Conservation (phyloP, 2,113 vertebrate genomes). For the Nothobranchius kuhntae region DNA sequence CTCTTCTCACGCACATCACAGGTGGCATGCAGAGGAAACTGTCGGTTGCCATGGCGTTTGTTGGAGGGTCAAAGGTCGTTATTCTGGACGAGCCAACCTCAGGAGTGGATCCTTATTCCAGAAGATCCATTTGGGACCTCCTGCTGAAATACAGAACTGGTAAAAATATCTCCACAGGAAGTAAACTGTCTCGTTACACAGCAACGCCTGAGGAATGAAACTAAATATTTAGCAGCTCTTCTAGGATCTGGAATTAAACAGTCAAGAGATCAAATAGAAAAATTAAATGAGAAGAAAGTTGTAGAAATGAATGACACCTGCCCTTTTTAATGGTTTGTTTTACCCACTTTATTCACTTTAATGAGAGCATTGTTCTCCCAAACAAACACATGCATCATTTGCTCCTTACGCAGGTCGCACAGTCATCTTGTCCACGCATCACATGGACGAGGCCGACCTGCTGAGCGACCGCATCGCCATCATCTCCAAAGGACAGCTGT, state of each 20-base stretch:
- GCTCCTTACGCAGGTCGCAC: constrained; percentile 84
- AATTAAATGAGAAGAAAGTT: constrained; percentile 8
- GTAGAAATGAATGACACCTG: no score
- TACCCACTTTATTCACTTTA: no score
- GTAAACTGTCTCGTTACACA: no score
- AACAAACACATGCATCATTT: neutral
- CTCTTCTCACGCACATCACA: constrained; percentile 27
- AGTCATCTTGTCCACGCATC: constrained; percentile 95
- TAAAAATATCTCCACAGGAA: constrained; percentile 40
- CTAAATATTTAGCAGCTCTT: constrained; percentile 10
- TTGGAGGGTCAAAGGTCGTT: constrained; percentile 85
- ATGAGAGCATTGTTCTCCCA: no score
- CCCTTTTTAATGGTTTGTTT: no score
- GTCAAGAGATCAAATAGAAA: constrained; percentile 51
- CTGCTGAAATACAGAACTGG: constrained; percentile 86
- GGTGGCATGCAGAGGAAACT: constrained; percentile 91
- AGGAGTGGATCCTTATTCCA: constrained; percentile 91
- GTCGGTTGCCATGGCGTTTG: constrained; percentile 90
- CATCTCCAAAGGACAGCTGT: constrained; percentile 90
- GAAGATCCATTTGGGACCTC: constrained; percentile 89
- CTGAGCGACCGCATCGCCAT: constrained; percentile 95
- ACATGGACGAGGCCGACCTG: constrained; percentile 98
- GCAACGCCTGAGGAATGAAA: constrained; percentile 6
- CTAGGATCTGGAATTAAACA: constrained; percentile 47
- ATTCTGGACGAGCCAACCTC: constrained; percentile 92